Evolutionary conservation across 1,140 invertebrate species (phyloP), one percentile per base, ranked within the genome.

Genomic region (Papilio xuthus): DNA sequence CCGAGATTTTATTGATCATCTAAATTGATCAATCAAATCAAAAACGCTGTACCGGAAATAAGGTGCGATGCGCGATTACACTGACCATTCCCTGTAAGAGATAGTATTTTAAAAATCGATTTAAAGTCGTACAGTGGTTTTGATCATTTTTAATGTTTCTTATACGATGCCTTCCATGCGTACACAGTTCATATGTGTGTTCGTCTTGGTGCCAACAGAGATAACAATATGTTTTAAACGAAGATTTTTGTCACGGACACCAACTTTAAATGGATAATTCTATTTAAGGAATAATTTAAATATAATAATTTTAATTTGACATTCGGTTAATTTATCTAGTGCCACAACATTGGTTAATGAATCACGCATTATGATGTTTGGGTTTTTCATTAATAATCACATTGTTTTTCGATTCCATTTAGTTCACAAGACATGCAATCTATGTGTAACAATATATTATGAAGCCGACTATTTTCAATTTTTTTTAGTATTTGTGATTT

Each of bases 11-110:
- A 90, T 92, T 90, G 91, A 91, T 92, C 89, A 91, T 92, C 85
- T 87, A 92, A 91, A 92, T 92, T 93, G 92, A 90, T 92, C 92
- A 92, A 93, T 93, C 91, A 93, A 89, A 92, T 90, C 86, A 89
- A 93, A 90, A 92, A 90, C 86, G 81, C 84, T 86, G 84, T 85
- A 89, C 92, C 91, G 92, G 92, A 93, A 93, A 93, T 93, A 91
- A 92, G 89, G 88, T 87, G 88, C 88, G 85, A 93, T 92, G 86
- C 88, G 85, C 89, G 90, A 88, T 90, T 89, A 85, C 77, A 80
- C 80, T 88, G 82, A 84, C 85, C 84, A 80, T 84, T 89, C 88
- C 86, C 74, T 70, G 83, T 86, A 89, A 87, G 85, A 83, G 82
- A 82, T 80, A 70, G 79, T 89, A 60, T 86, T 85, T 82, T 63